Evolutionary conservation across 2,113 vertebrate genomes (phyloP).

Genomic region (Macrotus californicus): DNA sequence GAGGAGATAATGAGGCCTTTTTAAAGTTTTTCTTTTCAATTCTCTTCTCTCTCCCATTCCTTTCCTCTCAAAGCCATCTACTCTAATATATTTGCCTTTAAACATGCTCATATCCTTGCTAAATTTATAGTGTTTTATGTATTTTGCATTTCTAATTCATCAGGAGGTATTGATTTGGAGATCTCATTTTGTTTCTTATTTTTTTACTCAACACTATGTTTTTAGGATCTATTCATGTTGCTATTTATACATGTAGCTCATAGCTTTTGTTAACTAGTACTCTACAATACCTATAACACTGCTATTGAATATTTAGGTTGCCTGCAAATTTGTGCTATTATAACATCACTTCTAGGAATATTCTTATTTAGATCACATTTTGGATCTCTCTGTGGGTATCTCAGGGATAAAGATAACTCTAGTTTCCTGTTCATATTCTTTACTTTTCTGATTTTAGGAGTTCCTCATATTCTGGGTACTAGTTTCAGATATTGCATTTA

Average conservation of each 20-base stretch:
- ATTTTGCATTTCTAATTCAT: neutral
- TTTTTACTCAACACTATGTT: neutral
- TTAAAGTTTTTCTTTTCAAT: neutral
- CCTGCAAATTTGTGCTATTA: neutral
- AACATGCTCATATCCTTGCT: neutral
- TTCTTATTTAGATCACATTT: neutral
- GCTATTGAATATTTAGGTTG: neutral
- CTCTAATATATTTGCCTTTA: neutral
- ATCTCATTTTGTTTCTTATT: neutral
- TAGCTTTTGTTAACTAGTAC: neutral
- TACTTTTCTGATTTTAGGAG: neutral
- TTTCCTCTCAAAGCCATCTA: neutral
- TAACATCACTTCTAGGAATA: neutral
- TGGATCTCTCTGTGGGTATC: neutral
- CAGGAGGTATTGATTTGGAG: neutral
- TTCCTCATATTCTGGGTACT: neutral
- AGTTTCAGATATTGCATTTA: neutral
- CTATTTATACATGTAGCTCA: neutral
- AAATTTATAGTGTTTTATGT: neutral
- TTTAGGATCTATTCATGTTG: neutral
- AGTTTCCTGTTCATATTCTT: neutral
- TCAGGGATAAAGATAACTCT: neutral
- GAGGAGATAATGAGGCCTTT: neutral
- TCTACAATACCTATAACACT: neutral
- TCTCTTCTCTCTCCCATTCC: neutral